Evolutionary conservation across 2,888 invertebrate genomes (phyloP), one percentile per base, ranked within the genome.

Genomic region (Pristionchus mayeri): DNA sequence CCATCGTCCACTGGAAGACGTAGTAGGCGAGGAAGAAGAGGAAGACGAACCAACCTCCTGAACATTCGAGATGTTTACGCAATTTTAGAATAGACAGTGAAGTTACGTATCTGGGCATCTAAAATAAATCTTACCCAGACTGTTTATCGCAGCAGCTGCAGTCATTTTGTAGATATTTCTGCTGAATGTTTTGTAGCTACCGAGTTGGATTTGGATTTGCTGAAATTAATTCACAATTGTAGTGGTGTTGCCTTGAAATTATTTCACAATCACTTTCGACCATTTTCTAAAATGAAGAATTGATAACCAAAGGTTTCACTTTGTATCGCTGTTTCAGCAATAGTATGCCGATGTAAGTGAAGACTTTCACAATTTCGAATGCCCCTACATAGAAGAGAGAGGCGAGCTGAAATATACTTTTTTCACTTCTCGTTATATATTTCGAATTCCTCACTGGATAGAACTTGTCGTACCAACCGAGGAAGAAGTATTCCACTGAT

Each of bases 391-490:
- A 71, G 40, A 71, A 2, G 24, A 24, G 40, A 4, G 67, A 34
- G 21, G 67, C 67, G 67, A 67, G 34, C 67, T 67, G 37, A 63
- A 30, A 21, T 13, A 21, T 16, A 54, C n/a, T 54, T 24, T 52
- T 52, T 16, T 6, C 18, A n/a, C n/a, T n/a, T n/a, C n/a, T n/a
- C n/a, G n/a, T n/a, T n/a, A n/a, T n/a, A n/a, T n/a, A n/a, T n/a
- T n/a, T n/a, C n/a, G n/a, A n/a, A n/a, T n/a, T n/a, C n/a, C n/a
- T 60, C 27, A 67, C 67, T 37, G 67, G 67, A 67, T 67, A 67
- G 4, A 18, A 11, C 67, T 34, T 18, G 37, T 67, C 67, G 37
- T 16, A 67, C 67, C 67, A 67, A 18, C 67, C 67, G 21, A 37
- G 16, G 37, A 67, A 67, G 67, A 67, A 21, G 21, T 16, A 67